Evolutionary conservation across 2,113 vertebrate species (phyloP).

Genomic region (Triplophysa rosa): DNA sequence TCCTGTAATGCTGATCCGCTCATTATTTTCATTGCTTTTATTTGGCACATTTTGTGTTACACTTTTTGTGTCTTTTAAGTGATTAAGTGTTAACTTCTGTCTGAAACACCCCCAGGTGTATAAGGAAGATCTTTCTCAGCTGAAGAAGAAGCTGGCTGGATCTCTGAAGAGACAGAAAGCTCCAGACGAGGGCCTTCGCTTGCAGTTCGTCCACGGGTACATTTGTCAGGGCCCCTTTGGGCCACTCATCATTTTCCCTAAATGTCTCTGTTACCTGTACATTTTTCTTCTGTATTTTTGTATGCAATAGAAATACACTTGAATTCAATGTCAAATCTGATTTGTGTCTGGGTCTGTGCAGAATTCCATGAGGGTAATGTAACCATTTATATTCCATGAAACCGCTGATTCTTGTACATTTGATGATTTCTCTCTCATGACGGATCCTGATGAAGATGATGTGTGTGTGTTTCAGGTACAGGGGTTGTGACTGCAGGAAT

Average conservation of each 20-base stretch:
- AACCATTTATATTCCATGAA: no score
- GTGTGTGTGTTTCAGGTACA: constrained; percentile 78
- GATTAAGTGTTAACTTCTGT: not conserved
- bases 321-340: no score
- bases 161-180: constrained; percentile 89
- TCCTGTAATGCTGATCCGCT: not conserved
- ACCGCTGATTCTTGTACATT: no score
- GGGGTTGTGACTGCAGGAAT: constrained; percentile 94
- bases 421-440: no score
- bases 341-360: no score
- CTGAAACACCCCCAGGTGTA: constrained; percentile 81
- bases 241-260: no score
- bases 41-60: constrained; percentile 27
- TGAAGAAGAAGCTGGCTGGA: constrained; percentile 87
- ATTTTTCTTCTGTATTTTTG: no score
- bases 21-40: constrained; percentile 55
- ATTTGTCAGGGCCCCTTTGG: not conserved
- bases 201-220: constrained; percentile 97
- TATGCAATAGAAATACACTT: no score
- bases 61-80: constrained; percentile 4
- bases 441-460: no score
- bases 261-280: no score
- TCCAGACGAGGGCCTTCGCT: constrained; percentile 87
- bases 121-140: constrained; percentile 98
- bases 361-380: no score